Percentiles rank a stretch among this genome's conserved stretches.
Conservation (phyloP, 2,888 invertebrate genomes). For the Eupithecia exiguata region DNA sequence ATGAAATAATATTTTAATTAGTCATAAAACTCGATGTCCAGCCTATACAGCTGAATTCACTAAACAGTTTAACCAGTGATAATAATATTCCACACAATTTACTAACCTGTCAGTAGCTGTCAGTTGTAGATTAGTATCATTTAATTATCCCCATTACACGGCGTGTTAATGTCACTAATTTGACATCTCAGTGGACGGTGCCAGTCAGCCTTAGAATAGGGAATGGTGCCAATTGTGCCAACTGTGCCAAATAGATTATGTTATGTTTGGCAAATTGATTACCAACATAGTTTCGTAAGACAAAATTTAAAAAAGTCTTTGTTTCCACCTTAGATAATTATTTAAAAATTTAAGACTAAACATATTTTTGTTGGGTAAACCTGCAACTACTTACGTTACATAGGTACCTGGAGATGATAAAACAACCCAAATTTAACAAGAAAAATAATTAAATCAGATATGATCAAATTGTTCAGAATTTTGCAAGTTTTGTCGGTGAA, state of each 20-base stretch:
- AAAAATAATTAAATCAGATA: too few species aligned
- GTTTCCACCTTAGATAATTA: too few species aligned
- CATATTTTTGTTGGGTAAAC: too few species aligned
- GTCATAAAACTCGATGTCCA: not conserved
- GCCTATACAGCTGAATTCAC: not conserved
- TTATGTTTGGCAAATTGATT: not conserved
- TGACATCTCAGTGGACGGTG: conserved; percentile 32
- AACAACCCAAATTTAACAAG: too few species aligned
- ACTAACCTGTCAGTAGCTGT: conserved; percentile 33
- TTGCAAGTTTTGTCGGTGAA: not conserved
- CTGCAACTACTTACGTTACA: too few species aligned
- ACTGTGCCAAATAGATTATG: not conserved
- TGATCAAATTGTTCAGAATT: not conserved
- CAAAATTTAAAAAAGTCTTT: not conserved
- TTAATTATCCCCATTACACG: conserved; percentile 51
- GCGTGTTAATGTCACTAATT: conserved; percentile 35
- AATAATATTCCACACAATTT: conserved; percentile 21
- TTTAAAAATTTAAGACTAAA: too few species aligned
- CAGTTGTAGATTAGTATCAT: conserved; percentile 48
- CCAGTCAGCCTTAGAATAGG: conserved; percentile 10
- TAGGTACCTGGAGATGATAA: too few species aligned
- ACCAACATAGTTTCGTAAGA: not conserved
- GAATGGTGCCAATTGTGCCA: not conserved
- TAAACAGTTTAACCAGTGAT: not conserved
- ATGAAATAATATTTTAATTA: not conserved